Conservation (phyloP, 2,888 invertebrate species). For the Conistra vaccinii region DNA sequence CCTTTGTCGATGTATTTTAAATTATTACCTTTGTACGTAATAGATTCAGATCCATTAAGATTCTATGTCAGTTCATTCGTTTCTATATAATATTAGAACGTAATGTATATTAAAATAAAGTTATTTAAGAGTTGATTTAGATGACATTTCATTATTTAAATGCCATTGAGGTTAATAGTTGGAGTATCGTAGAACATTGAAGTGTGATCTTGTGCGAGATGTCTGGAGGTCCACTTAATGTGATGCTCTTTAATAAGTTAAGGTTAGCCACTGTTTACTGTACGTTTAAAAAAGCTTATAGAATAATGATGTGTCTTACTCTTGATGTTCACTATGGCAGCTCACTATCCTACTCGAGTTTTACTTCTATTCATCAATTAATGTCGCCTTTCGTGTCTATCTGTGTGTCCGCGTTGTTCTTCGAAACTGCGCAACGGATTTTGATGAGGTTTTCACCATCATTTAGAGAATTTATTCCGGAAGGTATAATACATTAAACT, state of each 20-base stretch:
- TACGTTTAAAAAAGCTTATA: neutral
- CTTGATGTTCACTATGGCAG: no score
- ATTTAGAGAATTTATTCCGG: neutral
- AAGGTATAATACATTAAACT: no score
- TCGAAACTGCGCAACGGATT: neutral
- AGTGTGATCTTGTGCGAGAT: constrained; percentile 21
- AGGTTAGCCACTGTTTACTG: constrained; percentile 16
- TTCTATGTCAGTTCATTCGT: constrained; percentile 15
- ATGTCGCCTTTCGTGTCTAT: neutral
- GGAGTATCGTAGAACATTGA: neutral
- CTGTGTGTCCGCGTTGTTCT: neutral
- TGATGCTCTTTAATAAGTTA: neutral
- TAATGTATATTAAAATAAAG: neutral
- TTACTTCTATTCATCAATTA: neutral
- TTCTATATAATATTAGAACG: constrained; percentile 15
- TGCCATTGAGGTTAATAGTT: constrained; percentile 8
- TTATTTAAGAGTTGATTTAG: constrained; percentile 9
- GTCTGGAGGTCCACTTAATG: constrained; percentile 27
- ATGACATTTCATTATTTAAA: constrained; percentile 23
- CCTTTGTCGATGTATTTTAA: constrained; percentile 33
- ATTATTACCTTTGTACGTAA: constrained; percentile 23
- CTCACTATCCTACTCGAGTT: neutral
- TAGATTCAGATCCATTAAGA: constrained; percentile 24
- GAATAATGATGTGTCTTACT: neutral
- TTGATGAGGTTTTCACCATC: neutral